These are phyloP conservation scores for Tyto alba DNA, from an alignment of 2,113 vertebrate species.

Conservation along the genomic window DNA sequence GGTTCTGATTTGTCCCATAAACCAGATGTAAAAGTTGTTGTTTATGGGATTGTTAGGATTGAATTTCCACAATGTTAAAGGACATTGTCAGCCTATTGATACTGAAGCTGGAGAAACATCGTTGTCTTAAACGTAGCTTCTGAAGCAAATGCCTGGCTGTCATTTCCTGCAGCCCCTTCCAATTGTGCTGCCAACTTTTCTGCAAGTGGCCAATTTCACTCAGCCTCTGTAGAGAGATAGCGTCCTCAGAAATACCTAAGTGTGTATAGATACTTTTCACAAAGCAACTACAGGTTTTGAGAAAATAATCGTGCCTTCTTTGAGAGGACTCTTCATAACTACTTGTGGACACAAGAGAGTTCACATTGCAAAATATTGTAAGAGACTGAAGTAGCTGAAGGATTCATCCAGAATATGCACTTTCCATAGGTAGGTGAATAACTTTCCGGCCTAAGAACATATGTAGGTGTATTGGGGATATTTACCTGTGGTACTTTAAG, in stretches of 20 bases:
- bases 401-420: background rate
- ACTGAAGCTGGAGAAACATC: background rate
- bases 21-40: background rate
- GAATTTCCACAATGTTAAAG: background rate
- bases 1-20: background rate
- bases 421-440: background rate
- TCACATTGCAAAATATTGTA: background rate
- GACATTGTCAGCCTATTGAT: background rate
- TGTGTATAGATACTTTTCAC: background rate
- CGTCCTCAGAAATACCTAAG: background rate
- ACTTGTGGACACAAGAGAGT: background rate
- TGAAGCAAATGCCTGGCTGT: background rate
- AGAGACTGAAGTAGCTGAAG: background rate
- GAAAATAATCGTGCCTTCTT: background rate
- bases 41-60: background rate
- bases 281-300: background rate
- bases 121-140: background rate
- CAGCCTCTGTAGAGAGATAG: background rate
- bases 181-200: background rate
- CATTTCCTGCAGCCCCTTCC: background rate
- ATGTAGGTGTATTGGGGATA: background rate
- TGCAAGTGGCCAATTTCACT: background rate
- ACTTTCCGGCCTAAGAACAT: background rate
- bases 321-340: background rate
- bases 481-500: background rate